A percentile compares a stretch with the other conserved stretches of the same genome.
Conservation (phyloP, 2,113 vertebrate species). For the Callospermophilus lateralis region DNA sequence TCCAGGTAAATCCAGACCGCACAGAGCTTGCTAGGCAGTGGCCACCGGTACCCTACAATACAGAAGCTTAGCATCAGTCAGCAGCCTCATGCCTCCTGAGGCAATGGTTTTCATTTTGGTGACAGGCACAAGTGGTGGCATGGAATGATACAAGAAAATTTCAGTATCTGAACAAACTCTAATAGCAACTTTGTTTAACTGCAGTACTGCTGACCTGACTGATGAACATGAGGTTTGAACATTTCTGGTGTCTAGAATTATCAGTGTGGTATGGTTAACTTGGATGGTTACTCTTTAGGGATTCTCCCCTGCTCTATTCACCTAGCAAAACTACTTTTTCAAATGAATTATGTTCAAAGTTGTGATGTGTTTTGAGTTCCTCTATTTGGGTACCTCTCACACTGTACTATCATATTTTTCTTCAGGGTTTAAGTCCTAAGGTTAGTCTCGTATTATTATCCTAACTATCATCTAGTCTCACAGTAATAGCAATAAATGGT, state of each 20-base stretch:
- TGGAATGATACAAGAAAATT: background rate
- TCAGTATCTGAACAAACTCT: background rate
- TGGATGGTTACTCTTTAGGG: background rate
- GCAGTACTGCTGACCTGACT: accelerated
- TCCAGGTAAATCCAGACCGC: slow-evolving; percentile 98
- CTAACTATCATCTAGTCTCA: background rate
- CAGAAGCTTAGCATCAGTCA: slow-evolving; percentile 53
- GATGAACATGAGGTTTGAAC: background rate
- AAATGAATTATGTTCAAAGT: background rate
- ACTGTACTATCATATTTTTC: background rate
- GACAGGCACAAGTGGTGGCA: background rate
- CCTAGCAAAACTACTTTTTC: background rate
- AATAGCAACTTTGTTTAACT: background rate
- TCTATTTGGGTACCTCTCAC: background rate
- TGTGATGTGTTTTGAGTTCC: background rate
- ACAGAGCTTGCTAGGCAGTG: slow-evolving; percentile 93
- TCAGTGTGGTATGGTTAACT: background rate
- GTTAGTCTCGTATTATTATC: background rate
- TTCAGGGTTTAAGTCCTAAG: background rate
- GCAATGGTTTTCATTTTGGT: background rate
- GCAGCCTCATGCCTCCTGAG: no score
- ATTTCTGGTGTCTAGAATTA: background rate
- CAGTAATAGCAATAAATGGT: background rate
- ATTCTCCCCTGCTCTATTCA: background rate
- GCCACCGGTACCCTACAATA: slow-evolving; percentile 93